Conservation (phyloP, 2,888 invertebrate genomes). For the Pristionchus fissidentatus region DNA sequence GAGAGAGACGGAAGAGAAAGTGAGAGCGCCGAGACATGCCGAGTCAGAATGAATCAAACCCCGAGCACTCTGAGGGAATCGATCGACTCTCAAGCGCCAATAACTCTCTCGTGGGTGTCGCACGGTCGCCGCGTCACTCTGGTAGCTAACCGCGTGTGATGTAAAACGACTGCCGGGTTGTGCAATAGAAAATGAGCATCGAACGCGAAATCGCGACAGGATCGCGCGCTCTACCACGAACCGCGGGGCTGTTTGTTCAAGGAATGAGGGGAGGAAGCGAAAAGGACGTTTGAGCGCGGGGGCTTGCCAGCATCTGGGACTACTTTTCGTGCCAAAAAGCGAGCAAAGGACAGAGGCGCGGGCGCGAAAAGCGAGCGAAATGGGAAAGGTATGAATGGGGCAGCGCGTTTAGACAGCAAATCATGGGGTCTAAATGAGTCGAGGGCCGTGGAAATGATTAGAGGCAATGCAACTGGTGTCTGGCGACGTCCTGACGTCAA, state of each 20-base stretch:
- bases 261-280: not conserved
- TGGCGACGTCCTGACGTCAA: too few species aligned
- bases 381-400: too few species aligned
- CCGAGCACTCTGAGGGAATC: constrained; percentile 9
- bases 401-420: too few species aligned
- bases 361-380: too few species aligned
- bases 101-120: too few species aligned
- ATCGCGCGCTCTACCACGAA: constrained; percentile 38
- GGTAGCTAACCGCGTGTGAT: too few species aligned
- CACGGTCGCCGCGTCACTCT: too few species aligned
- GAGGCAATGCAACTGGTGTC: too few species aligned
- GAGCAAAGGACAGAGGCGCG: not conserved
- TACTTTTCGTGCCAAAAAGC: not conserved
- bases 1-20: not conserved
- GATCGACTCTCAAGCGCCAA: too few species aligned
- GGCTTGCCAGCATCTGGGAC: constrained; percentile 18
- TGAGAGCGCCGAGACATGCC: constrained; percentile 15
- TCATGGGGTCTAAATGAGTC: too few species aligned
- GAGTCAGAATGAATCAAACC: constrained; percentile 38
- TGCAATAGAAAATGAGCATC: not conserved
- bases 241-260: constrained; percentile 37
- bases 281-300: constrained; percentile 15
- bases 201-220: not conserved
- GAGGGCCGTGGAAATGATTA: too few species aligned
- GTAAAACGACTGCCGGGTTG: not conserved